phyloP scores from a whole-genome alignment of 2,113 vertebrate genomes.

The Chaetorhynchus papuensis region DNA sequence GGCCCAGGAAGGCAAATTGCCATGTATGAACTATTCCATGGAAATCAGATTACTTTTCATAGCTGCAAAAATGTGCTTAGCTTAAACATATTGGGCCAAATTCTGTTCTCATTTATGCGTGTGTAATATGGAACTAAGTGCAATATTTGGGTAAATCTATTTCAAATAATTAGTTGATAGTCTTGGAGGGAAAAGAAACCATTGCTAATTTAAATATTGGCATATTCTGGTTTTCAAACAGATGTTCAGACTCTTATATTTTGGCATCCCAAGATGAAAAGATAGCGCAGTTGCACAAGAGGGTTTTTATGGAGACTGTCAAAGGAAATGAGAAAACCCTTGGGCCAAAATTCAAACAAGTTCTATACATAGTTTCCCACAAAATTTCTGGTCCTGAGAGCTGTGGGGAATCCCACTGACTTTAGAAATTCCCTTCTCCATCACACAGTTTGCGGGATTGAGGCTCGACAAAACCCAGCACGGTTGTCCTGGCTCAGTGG shows the following conservation, averaged over 20 bases:
- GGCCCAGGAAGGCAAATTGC: conserved; percentile 62
- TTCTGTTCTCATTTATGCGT: conserved; percentile 52
- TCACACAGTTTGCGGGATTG: not conserved
- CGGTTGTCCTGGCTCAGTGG: not conserved
- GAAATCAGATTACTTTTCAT: conserved; percentile 64
- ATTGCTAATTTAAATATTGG: conserved; percentile 60
- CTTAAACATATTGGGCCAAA: conserved; percentile 54
- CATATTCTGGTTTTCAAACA: conserved; percentile 33
- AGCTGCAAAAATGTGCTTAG: conserved; percentile 65
- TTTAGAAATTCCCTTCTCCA: conserved; percentile 30
- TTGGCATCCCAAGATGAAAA: conserved; percentile 62
- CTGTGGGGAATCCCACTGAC: conserved; percentile 59
- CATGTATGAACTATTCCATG: conserved; percentile 63
- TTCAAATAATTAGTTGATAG: conserved; percentile 67
- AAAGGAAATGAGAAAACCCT: conserved; percentile 58
- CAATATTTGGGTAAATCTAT: conserved; percentile 63
- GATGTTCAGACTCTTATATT: conserved; percentile 48
- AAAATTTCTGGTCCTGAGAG: conserved; percentile 33
- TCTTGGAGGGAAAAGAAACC: conserved; percentile 46
- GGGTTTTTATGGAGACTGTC: conserved; percentile 48
- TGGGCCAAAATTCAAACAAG: conserved; percentile 53
- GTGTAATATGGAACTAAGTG: conserved; percentile 52
- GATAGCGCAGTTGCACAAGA: conserved; percentile 53
- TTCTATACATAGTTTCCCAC: conserved; percentile 60
- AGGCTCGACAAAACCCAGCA: not conserved